Conservation (phyloP, 2,797 vertebrate species). For the Macroramphosus scolopax region DNA sequence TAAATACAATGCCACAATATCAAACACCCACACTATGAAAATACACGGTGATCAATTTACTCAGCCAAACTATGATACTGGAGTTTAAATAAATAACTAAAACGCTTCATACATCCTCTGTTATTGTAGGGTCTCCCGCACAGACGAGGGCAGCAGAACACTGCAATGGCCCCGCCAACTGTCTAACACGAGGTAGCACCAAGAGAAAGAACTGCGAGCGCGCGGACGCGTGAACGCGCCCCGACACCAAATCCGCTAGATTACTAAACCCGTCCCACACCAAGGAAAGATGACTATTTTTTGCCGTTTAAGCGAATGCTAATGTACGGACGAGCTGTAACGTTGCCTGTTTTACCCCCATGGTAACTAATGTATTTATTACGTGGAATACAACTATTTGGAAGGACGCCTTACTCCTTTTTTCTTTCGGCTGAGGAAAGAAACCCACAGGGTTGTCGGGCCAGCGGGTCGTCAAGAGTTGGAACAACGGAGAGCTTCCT, state of each 20-base stretch:
- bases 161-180: constrained; percentile 21
- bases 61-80: no score
- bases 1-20: no score
- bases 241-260: constrained; percentile 75
- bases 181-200: constrained; percentile 36
- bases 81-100: accelerated
- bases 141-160: constrained; percentile 58
- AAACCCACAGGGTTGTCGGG: constrained; percentile 44
- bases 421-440: constrained; percentile 36
- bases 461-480: constrained; percentile 57
- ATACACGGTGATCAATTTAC: no score
- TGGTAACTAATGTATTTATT: constrained; percentile 6
- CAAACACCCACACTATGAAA: no score
- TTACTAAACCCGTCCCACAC: constrained; percentile 50
- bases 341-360: not conserved
- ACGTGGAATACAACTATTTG: constrained; percentile 27
- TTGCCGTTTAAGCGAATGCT: constrained; percentile 6
- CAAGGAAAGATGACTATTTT: constrained; percentile 33
- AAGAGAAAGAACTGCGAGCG: constrained; percentile 44
- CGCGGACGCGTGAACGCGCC: constrained; percentile 53
- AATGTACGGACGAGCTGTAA: not conserved
- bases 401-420: constrained; percentile 14
- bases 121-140: constrained; percentile 19
- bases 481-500: constrained; percentile 52
- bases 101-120: accelerated